phyloP scores from a whole-genome alignment of 2,797 vertebrate species.

The Myripristis murdjan region DNA sequence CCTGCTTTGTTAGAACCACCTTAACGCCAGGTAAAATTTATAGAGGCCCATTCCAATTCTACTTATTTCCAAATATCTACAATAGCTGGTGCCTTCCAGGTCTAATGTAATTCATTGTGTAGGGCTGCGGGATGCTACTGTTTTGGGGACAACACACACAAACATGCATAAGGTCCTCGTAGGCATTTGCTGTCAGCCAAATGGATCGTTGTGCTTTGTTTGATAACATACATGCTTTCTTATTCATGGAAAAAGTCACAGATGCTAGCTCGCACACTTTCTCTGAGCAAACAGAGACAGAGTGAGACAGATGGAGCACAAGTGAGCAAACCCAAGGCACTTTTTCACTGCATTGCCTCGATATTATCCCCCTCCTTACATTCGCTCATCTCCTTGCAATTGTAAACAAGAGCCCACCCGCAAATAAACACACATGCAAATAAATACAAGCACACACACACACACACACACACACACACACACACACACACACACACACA shows the following conservation, averaged over 20 bases:
- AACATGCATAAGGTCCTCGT: constrained; percentile 3
- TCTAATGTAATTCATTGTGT: not conserved
- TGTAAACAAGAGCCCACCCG: constrained; percentile 43
- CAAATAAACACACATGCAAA: no score
- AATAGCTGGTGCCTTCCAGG: not conserved
- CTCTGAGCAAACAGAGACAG: not conserved
- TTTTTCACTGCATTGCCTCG: constrained; percentile 20
- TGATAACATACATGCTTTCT: constrained; percentile 41
- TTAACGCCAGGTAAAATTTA: no score
- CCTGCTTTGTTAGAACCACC: no score
- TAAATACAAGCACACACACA: no score
- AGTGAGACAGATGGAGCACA: constrained; percentile 23
- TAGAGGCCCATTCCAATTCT: no score
- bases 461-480: constrained; percentile 37
- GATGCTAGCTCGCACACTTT: constrained; percentile 44
- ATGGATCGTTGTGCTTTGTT: constrained; percentile 32
- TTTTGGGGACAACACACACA: not conserved
- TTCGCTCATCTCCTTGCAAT: constrained; percentile 44
- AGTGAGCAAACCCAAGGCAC: constrained; percentile 23
- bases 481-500: constrained; percentile 45
- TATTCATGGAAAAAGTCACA: constrained; percentile 42
- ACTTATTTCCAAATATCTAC: no score
- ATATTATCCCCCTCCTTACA: constrained; percentile 41
- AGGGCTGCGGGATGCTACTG: no score
- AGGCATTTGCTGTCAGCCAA: constrained; percentile 29